phyloP scores from a whole-genome alignment of 1,140 invertebrate genomes.

The Drosophila micromelanica region DNA sequence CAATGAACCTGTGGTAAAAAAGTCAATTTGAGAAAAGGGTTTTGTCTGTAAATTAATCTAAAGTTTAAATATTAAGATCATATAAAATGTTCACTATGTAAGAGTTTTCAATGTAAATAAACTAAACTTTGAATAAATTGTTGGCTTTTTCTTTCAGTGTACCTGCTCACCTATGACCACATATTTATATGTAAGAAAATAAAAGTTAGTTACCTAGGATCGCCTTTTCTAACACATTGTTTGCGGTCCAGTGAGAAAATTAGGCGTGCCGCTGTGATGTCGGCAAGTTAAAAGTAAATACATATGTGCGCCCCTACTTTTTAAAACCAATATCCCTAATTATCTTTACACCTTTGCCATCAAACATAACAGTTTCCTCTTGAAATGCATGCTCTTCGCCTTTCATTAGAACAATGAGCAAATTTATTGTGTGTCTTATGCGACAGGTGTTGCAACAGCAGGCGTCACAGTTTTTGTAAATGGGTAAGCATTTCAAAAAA shows the following conservation, averaged over 20 bases:
- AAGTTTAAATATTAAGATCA: too few species aligned
- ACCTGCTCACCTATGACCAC: too few species aligned
- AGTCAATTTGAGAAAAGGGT: too few species aligned
- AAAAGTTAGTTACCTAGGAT: conserved; percentile 2
- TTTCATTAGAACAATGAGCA: conserved; percentile 66
- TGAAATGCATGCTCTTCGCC: conserved; percentile 71
- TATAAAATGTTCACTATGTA: too few species aligned
- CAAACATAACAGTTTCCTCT: conserved; percentile 68
- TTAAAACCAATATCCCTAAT: conserved; percentile 76
- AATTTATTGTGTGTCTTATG: conserved; percentile 60
- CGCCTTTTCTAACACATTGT: conserved; percentile 74
- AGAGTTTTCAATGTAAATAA: too few species aligned
- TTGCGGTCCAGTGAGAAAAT: conserved; percentile 61
- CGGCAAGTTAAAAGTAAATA: conserved; percentile 73
- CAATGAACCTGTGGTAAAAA: too few species aligned
- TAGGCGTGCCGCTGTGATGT: conserved; percentile 74
- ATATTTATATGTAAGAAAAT: too few species aligned
- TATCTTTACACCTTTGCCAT: conserved; percentile 71
- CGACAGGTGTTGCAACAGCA: conserved; percentile 68
- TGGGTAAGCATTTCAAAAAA: conserved; percentile 5
- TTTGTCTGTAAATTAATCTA: too few species aligned
- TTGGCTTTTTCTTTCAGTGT: too few species aligned
- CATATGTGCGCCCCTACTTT: conserved; percentile 63
- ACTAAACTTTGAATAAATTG: too few species aligned
- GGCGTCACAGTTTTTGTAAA: conserved; percentile 42